Evolutionary conservation across 2,888 invertebrate genomes (phyloP).

Genomic region (Andrena bucephala): DNA sequence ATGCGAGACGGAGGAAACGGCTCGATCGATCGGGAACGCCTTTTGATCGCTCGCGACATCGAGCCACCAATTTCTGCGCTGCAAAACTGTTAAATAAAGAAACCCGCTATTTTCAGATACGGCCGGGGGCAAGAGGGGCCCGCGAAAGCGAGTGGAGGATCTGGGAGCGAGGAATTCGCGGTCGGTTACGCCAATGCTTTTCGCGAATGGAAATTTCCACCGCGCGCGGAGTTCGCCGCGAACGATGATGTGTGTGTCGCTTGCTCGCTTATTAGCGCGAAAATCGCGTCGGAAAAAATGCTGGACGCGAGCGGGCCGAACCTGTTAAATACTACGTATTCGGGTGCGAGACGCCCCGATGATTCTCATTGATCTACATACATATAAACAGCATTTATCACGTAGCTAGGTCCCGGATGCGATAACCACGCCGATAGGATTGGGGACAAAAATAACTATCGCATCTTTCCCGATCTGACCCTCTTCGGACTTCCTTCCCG

Average conservation of each 20-base stretch:
- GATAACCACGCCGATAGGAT: background rate
- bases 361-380: background rate
- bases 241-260: conserved; percentile 69
- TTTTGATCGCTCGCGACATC: too few species aligned
- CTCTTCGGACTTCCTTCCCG: background rate
- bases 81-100: too few species aligned
- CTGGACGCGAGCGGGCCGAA: conserved; percentile 4
- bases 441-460: background rate
- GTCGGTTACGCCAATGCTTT: conserved; percentile 80
- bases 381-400: background rate
- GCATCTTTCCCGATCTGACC: too few species aligned
- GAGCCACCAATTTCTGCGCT: too few species aligned
- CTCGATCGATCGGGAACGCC: background rate
- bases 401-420: background rate
- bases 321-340: background rate
- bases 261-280: conserved; percentile 75
- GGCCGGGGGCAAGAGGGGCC: background rate
- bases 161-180: conserved; percentile 44
- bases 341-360: background rate
- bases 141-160: background rate
- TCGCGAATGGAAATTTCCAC: conserved; percentile 82
- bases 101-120: background rate
- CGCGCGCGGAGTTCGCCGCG: conserved; percentile 60
- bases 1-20: background rate
- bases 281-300: conserved; percentile 71